Conservation (phyloP, 2,797 vertebrate genomes). For the Clarias fuscus region DNA sequence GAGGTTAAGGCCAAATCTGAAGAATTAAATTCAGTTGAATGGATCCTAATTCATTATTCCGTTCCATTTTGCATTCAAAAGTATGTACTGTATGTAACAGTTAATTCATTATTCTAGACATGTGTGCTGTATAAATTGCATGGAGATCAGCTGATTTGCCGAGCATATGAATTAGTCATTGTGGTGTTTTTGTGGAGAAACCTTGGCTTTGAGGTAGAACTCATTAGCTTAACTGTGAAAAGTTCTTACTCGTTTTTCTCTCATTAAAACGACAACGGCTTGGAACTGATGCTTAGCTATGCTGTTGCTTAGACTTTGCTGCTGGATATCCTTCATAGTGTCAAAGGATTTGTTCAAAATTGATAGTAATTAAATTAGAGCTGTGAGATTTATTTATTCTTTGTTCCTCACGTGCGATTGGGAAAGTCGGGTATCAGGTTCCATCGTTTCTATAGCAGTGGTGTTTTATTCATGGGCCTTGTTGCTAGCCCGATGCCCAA, state of each 20-base stretch:
- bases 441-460: too few relatives aligned
- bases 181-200: slow-evolving; percentile 3
- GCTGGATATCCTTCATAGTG: neutral
- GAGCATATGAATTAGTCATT: neutral
- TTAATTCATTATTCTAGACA: neutral
- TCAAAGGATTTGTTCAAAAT: neutral
- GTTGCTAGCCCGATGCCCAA: too few relatives aligned
- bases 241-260: neutral
- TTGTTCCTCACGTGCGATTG: too few relatives aligned
- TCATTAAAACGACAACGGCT: neutral
- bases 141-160: neutral
- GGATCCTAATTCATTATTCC: neutral
- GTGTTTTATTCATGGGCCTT: too few relatives aligned
- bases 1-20: neutral
- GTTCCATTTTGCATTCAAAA: neutral
- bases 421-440: too few relatives aligned
- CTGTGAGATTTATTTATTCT: too few relatives aligned
- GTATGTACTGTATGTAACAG: neutral
- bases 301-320: neutral
- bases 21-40: neutral
- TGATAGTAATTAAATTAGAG: neutral
- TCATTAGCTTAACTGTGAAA: neutral
- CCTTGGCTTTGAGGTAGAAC: neutral
- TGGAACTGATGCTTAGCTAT: neutral
- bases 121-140: neutral